Conservation (phyloP, 2,113 vertebrate genomes). For the Gnathonemus longibarbis region DNA sequence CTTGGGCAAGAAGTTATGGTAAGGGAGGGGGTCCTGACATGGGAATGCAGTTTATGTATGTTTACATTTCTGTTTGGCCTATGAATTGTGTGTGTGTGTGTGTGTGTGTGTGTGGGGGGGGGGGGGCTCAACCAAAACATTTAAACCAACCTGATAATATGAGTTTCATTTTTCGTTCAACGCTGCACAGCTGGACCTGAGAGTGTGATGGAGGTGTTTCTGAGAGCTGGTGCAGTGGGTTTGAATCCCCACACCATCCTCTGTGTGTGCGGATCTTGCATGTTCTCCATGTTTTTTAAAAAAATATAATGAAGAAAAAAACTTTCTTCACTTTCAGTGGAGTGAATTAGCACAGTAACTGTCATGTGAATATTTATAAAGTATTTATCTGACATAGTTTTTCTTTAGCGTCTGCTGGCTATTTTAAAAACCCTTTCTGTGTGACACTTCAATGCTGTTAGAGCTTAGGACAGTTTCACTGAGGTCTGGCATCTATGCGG, state of each 20-base stretch:
- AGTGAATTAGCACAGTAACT: too few relatives aligned
- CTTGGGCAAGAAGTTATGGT: neutral
- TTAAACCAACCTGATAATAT: neutral
- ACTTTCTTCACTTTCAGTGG: too few relatives aligned
- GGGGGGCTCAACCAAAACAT: neutral
- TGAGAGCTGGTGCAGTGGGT: neutral
- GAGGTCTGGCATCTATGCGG: neutral
- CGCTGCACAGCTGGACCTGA: neutral
- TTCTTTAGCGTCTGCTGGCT: neutral
- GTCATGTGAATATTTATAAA: too few relatives aligned
- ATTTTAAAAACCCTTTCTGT: neutral
- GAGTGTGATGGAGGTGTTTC: neutral
- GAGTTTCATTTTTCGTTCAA: neutral
- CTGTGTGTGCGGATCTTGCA: neutral
- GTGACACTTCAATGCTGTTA: neutral
- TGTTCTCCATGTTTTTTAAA: neutral
- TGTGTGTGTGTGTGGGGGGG: too few relatives aligned
- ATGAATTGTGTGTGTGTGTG: neutral
- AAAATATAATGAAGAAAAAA: neutral
- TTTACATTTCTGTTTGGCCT: neutral
- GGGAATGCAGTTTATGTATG: neutral
- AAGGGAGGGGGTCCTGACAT: neutral
- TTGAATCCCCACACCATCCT: neutral
- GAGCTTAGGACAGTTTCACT: neutral
- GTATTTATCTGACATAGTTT: neutral